These are phyloP conservation scores for Oncorhynchus tshawytscha DNA, from an alignment of 2,113 vertebrate genomes.

Conservation along the genomic window DNA sequence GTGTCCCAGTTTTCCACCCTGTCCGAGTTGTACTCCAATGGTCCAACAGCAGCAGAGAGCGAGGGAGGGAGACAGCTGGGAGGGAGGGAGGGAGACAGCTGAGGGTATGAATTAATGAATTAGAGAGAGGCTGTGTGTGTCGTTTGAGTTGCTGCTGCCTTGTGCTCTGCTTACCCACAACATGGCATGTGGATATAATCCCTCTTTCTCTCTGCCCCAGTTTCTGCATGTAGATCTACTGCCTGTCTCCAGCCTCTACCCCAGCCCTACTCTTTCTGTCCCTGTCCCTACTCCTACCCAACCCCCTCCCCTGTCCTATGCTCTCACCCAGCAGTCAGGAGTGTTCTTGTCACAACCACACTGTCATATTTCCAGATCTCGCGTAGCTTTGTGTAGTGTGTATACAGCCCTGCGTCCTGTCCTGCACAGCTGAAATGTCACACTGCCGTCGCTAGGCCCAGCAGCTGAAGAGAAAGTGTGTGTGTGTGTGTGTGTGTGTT, in stretches of 20 bases:
- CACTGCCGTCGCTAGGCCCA: slow-evolving; percentile 57
- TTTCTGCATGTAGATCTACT: background rate
- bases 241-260: background rate
- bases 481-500: slow-evolving; percentile 39
- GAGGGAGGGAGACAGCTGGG: too few relatives aligned
- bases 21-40: too few relatives aligned
- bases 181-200: slow-evolving; percentile 9
- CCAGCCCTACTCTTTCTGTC: background rate
- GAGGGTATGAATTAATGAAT: background rate
- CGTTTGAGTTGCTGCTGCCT: background rate
- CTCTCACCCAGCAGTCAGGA: slow-evolving; percentile 14
- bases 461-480: slow-evolving; percentile 20
- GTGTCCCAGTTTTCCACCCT: too few relatives aligned
- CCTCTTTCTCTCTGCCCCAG: background rate
- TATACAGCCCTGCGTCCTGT: slow-evolving; percentile 47
- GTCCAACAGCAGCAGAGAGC: background rate
- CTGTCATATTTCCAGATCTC: slow-evolving; percentile 70
- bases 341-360: slow-evolving; percentile 58
- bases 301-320: too few relatives aligned
- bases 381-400: slow-evolving; percentile 52
- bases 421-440: slow-evolving; percentile 62
- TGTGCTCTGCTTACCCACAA: slow-evolving; percentile 4
- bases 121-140: slow-evolving; percentile 13
- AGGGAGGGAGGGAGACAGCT: too few relatives aligned
- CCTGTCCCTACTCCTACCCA: too few relatives aligned